These are phyloP conservation scores for Microdon myrmicae DNA, from an alignment of 2,888 invertebrate species.

Conservation along the genomic window DNA sequence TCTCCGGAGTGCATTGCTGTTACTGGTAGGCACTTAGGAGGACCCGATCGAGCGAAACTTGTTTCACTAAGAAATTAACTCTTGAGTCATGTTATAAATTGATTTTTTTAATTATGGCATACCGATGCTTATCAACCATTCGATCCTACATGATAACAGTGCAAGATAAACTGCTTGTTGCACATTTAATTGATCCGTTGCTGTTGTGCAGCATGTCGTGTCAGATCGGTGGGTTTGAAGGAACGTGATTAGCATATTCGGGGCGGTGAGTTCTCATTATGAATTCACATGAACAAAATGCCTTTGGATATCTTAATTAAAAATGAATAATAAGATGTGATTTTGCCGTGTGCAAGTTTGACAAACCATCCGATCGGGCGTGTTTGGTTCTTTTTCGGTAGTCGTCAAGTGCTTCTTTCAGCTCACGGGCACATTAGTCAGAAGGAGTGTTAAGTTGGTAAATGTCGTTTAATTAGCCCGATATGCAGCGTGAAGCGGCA, in stretches of 20 bases:
- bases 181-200: constrained; percentile 31
- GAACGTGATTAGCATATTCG: constrained; percentile 44
- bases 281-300: constrained; percentile 10
- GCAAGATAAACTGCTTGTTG: constrained; percentile 41
- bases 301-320: constrained; percentile 45
- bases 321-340: too few relatives aligned
- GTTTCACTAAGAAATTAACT: constrained; percentile 39
- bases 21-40: not conserved
- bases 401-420: too few relatives aligned
- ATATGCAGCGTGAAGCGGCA: too few relatives aligned
- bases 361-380: too few relatives aligned
- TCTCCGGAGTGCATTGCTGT: constrained; percentile 23
- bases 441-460: too few relatives aligned
- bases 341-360: too few relatives aligned
- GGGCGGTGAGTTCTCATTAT: constrained; percentile 5
- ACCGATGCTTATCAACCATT: constrained; percentile 46
- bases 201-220: not conserved
- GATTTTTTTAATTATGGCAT: constrained; percentile 50
- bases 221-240: constrained; percentile 10
- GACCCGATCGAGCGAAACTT: constrained; percentile 34
- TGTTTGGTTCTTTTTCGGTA: too few relatives aligned
- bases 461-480: too few relatives aligned
- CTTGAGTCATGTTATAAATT: constrained; percentile 46
- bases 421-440: too few relatives aligned
- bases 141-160: constrained; percentile 43